A percentile compares a stretch with the other conserved stretches of the same genome.
phyloP scores from a whole-genome alignment of 2,113 vertebrate species.

The Chamaetylas fuelleborni region DNA sequence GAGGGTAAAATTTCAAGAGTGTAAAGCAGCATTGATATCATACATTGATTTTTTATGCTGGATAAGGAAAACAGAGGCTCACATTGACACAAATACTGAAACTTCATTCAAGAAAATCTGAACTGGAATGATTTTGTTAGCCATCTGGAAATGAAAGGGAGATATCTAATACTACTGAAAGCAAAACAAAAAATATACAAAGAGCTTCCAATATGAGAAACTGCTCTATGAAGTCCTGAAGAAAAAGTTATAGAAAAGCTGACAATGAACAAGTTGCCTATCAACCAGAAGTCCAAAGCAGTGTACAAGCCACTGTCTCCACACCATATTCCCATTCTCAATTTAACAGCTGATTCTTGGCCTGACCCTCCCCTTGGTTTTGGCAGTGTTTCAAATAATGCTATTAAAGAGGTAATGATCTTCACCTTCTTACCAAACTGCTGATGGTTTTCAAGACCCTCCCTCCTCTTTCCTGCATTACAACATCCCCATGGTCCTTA shows the following conservation, averaged over 20 bases:
- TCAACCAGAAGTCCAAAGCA: background rate
- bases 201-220: background rate
- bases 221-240: background rate
- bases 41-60: background rate
- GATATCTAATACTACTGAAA: background rate
- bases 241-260: background rate
- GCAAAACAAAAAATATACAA: background rate
- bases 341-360: background rate
- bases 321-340: background rate
- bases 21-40: background rate
- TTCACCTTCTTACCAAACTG: background rate
- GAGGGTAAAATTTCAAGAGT: background rate
- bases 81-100: background rate
- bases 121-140: background rate
- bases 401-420: background rate
- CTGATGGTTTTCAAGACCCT: background rate
- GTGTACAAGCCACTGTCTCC: rapidly evolving
- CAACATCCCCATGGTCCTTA: background rate
- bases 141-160: background rate
- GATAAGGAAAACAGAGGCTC: background rate
- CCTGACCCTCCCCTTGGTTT: background rate
- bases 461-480: background rate
- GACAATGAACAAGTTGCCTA: background rate
- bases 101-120: background rate
- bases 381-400: background rate